phyloP scores from a whole-genome alignment of 2,797 vertebrate species.

The Chaunax sp. region DNA sequence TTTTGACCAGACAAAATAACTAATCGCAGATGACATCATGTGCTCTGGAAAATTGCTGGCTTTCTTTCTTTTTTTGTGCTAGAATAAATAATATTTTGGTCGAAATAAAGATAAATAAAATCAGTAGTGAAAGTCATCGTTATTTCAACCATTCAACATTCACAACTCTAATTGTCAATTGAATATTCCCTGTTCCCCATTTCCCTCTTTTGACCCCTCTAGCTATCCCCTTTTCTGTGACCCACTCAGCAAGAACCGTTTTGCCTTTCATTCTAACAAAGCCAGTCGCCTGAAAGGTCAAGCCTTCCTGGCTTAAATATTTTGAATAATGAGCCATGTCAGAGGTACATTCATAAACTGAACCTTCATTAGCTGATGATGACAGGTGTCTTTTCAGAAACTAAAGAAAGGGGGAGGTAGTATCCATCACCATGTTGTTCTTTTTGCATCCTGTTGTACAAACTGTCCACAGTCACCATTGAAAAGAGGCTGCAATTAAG shows the following conservation, averaged over 20 bases:
- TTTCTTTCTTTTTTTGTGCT: neutral
- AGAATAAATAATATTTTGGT: neutral
- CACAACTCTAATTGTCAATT: constrained; percentile 4
- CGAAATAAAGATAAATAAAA: neutral
- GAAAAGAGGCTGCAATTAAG: constrained; percentile 21
- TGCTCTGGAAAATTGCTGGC: neutral
- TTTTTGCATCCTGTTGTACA: constrained; percentile 2
- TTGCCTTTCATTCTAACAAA: constrained; percentile 46
- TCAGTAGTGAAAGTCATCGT: constrained; percentile 13
- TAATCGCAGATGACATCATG: neutral
- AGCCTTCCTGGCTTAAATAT: constrained; percentile 25
- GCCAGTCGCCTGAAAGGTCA: constrained; percentile 46
- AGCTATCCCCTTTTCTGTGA: constrained; percentile 2
- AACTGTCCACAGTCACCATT: constrained; percentile 1
- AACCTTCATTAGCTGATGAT: neutral
- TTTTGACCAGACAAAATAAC: too few relatives aligned
- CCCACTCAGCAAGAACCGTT: constrained; percentile 38
- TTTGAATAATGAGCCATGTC: constrained; percentile 50
- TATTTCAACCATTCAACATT: constrained; percentile 4
- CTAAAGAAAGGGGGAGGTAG: constrained; percentile 33
- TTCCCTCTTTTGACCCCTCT: constrained; percentile 12
- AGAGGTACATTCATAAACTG: constrained; percentile 33
- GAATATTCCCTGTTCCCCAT: constrained; percentile 17
- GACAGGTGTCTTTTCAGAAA: constrained; percentile 13
- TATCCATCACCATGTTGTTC: constrained; percentile 11